phyloP scores from a whole-genome alignment of 2,113 vertebrate genomes.

The Promerops cafer region DNA sequence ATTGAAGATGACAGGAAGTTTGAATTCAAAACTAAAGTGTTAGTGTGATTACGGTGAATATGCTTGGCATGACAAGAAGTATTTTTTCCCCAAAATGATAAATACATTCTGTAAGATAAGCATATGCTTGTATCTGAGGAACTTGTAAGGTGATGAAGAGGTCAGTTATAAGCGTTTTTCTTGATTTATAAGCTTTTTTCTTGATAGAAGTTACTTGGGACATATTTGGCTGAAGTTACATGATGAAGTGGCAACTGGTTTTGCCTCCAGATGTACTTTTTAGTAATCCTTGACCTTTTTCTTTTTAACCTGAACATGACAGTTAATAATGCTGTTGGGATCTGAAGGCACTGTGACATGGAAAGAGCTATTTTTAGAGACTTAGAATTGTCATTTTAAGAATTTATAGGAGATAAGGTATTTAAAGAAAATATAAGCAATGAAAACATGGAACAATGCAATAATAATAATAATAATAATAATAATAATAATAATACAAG shows the following conservation, averaged over 20 bases:
- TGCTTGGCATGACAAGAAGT: neutral
- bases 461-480: too few relatives aligned
- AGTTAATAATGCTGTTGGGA: neutral
- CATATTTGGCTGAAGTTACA: neutral
- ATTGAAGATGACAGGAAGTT: slow-evolving; percentile 10
- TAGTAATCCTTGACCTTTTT: neutral
- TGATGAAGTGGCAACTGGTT: neutral
- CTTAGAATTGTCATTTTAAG: neutral
- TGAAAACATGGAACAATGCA: neutral
- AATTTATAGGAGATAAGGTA: neutral
- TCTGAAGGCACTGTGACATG: neutral
- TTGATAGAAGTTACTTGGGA: neutral
- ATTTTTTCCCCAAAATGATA: neutral
- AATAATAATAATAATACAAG: neutral
- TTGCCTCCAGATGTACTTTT: neutral
- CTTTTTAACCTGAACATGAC: neutral
- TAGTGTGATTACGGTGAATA: neutral
- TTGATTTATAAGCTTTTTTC: neutral
- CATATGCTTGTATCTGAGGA: neutral
- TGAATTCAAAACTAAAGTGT: slow-evolving; percentile 6
- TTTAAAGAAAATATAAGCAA: neutral
- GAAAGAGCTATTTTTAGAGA: neutral
- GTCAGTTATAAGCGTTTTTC: neutral
- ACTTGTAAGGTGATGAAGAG: neutral
- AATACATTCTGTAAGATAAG: neutral